Percentiles rank a stretch among this genome's conserved stretches.
phyloP scores from a whole-genome alignment of 2,113 vertebrate genomes.

The Corythornis vintsioides region DNA sequence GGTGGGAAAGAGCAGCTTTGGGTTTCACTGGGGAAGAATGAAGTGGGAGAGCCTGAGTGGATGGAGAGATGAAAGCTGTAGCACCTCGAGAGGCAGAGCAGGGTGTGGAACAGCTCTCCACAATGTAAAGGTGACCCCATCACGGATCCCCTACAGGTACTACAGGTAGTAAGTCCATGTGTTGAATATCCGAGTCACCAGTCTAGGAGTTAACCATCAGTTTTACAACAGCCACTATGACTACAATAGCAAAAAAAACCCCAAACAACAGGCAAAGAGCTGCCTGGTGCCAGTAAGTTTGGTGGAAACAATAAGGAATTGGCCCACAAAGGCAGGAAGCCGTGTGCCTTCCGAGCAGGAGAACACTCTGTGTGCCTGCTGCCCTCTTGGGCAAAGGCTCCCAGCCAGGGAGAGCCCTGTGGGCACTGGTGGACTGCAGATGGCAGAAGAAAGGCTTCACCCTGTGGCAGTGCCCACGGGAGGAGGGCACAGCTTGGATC shows the following conservation, averaged over 20 bases:
- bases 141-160: neutral
- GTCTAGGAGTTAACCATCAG: neutral
- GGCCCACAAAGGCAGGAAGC: conserved; percentile 32
- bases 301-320: neutral
- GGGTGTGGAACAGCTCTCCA: neutral
- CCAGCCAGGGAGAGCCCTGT: neutral
- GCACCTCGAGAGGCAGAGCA: accelerated
- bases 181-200: neutral
- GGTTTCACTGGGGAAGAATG: neutral
- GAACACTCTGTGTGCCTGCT: neutral
- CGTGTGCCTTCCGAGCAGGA: neutral
- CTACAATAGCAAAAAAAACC: neutral
- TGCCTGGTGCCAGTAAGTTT: neutral
- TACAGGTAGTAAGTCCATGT: neutral
- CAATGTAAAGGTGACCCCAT: neutral
- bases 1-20: neutral
- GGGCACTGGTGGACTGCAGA: neutral
- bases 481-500: neutral
- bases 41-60: neutral
- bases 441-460: neutral
- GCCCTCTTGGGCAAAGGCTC: neutral
- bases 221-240: neutral
- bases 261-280: neutral
- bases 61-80: neutral
- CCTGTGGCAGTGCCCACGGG: neutral